A percentile compares a stretch with the other conserved stretches of the same genome.
Conservation (phyloP, 2,888 invertebrate species). For the Anarsia innoxiella region DNA sequence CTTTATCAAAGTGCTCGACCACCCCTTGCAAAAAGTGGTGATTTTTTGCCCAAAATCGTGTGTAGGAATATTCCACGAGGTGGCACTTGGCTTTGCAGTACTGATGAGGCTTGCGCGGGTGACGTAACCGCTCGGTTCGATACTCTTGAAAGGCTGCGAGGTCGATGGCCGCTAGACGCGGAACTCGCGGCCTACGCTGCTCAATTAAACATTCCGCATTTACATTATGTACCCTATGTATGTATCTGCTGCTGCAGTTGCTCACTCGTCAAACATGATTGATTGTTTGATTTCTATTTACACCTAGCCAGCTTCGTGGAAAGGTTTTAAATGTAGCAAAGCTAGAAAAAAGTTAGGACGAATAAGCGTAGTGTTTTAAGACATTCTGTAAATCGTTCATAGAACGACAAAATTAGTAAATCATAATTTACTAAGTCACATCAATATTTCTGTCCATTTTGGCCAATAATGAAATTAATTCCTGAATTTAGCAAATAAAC, state of each 20-base stretch:
- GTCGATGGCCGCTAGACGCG: slow-evolving; percentile 70
- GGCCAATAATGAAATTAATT: too few species aligned
- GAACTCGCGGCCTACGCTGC: slow-evolving; percentile 65
- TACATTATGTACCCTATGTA: slow-evolving; percentile 9
- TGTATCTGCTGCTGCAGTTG: slow-evolving; percentile 1
- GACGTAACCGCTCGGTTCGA: slow-evolving; percentile 67
- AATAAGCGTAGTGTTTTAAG: too few species aligned
- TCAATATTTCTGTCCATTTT: too few species aligned
- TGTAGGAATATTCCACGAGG: slow-evolving; percentile 16
- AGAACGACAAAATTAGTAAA: too few species aligned
- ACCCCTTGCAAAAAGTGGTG: slow-evolving; percentile 13
- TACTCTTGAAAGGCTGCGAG: slow-evolving; percentile 64
- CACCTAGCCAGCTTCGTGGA: too few species aligned
- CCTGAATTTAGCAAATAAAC: too few species aligned
- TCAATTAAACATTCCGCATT: slow-evolving; percentile 67
- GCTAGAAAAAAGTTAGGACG: too few species aligned
- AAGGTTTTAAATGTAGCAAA: too few species aligned
- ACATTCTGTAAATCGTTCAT: too few species aligned
- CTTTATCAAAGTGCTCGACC: not conserved
- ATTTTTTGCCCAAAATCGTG: slow-evolving; percentile 27
- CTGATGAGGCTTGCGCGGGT: slow-evolving; percentile 42
- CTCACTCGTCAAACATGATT: not conserved
- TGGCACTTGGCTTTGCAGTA: not conserved
- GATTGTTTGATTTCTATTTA: slow-evolving; percentile 4
- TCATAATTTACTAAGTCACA: too few species aligned